Base-by-base conservation (phyloP, 2,113 vertebrate genomes). In the Myrmophylax atrothorax region DNA sequence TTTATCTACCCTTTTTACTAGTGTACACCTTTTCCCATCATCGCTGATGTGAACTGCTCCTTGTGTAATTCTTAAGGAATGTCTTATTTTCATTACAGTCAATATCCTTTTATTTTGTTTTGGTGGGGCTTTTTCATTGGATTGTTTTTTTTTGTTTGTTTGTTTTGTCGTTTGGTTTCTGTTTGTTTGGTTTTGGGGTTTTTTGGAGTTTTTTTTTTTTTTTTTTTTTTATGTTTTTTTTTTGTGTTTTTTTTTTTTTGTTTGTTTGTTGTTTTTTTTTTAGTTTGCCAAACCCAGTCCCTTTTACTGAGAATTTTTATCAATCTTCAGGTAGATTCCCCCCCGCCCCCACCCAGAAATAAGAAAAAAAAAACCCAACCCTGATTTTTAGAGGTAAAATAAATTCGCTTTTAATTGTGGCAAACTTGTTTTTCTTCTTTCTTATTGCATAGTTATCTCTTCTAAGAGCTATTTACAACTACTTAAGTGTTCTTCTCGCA, bases 341-440 rank as follows among this genome's bases (percentile, higher is more conserved):
- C 6, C 6, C 60, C 12, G 12, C 14, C 18, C 35, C 35, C 58
- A 17, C 19, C 18, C 7, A 40, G 29, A 83, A 74, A 77, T 24
- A 28, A 14, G 17, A 28, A 10, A 7, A 10, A 7, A 37, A 63
- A 33, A 0, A 7, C 12, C 40, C 40, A 40, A 0, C 4, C 4
- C 18, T 12, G 24, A 7, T 23, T 91, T 77, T 89, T 62, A 82
- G 7, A 79, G 42, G 31, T 18, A 68, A 66, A 87, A 56, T 19
- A 70, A 60, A 2, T 1, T 44, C 85, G 6, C 10, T 84, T 78
- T 82, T 55, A 53, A n/a, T 33, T 20, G 40, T 29, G 25, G 5
- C 28, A 60, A 72, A 5, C 16, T 91, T 52, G 4, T 18, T 92
- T 69, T 80, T 70, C 18, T 46, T 74, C 23, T 42, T 49, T 35